Percentiles rank a stretch among this genome's conserved stretches.
These are phyloP conservation scores for Nasonia longicornis DNA, from an alignment of 1,140 invertebrate genomes.

Conservation along the genomic window DNA sequence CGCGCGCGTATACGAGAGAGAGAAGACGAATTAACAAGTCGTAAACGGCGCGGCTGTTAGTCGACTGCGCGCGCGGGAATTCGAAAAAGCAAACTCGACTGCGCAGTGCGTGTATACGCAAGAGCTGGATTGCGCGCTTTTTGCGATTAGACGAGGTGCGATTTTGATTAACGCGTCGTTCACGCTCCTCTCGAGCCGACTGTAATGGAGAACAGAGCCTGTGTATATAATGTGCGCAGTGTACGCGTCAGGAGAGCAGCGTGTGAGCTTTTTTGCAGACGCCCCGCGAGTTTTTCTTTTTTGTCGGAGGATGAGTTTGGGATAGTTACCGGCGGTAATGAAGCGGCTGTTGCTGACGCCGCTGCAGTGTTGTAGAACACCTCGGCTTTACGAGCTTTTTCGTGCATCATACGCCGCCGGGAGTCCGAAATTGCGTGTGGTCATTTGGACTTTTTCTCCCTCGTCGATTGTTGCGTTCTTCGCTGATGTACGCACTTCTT, in stretches of 20 bases:
- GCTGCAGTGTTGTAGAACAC: no score
- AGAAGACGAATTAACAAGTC: slow-evolving; percentile 17
- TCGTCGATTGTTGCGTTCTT: not conserved
- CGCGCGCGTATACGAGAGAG: not conserved
- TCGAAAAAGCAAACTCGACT: not conserved
- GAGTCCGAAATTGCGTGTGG: not conserved
- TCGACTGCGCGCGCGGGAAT: not conserved
- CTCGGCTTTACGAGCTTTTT: slow-evolving; percentile 14
- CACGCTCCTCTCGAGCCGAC: not conserved
- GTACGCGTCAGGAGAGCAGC: no score
- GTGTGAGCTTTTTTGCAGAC: not conserved
- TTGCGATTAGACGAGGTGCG: slow-evolving; percentile 3
- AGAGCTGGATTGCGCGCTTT: not conserved
- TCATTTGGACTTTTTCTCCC: not conserved
- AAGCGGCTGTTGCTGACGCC: not conserved
- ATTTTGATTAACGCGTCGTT: slow-evolving; percentile 34
- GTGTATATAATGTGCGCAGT: no score
- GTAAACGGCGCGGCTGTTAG: slow-evolving; percentile 1
- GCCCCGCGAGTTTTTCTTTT: not conserved
- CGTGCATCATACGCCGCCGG: not conserved
- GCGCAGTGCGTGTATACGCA: not conserved
- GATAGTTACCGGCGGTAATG: not conserved
- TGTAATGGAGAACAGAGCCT: not conserved
- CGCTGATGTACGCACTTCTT: not conserved
- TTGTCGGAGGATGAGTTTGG: not conserved